Conservation (phyloP, 2,888 invertebrate species). For the Luperina nickerlii region DNA sequence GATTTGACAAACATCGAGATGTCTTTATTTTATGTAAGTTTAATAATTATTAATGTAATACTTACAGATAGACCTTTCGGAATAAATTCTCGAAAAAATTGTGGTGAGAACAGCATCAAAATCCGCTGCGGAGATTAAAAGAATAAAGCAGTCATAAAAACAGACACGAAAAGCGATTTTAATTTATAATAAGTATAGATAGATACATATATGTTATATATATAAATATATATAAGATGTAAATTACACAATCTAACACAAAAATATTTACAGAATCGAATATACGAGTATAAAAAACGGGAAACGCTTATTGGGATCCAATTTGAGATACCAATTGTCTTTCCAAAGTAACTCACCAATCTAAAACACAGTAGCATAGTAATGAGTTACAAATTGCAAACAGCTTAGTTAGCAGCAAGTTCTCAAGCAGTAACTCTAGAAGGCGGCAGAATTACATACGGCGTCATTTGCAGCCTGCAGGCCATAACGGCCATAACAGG, state of each 20-base stretch:
- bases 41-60: too few relatives aligned
- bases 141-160: too few relatives aligned
- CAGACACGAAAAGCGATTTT: too few relatives aligned
- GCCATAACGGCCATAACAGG: slow-evolving; percentile 19
- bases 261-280: neutral
- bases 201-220: too few relatives aligned
- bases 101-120: too few relatives aligned
- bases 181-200: too few relatives aligned
- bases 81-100: too few relatives aligned
- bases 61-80: too few relatives aligned
- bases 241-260: neutral
- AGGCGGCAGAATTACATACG: slow-evolving; percentile 29
- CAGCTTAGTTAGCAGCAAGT: slow-evolving; percentile 36
- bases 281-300: neutral
- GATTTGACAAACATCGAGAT: too few relatives aligned
- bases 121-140: too few relatives aligned
- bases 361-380: neutral
- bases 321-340: neutral
- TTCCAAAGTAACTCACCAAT: neutral
- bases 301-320: neutral
- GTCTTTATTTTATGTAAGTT: too few relatives aligned
- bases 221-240: too few relatives aligned
- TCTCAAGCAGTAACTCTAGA: slow-evolving; percentile 26
- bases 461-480: slow-evolving; percentile 41
- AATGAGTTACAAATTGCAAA: slow-evolving; percentile 12